Percentiles rank a stretch among this genome's conserved stretches.
phyloP scores from a whole-genome alignment of 1,140 invertebrate genomes.

The Eumeta japonica region DNA sequence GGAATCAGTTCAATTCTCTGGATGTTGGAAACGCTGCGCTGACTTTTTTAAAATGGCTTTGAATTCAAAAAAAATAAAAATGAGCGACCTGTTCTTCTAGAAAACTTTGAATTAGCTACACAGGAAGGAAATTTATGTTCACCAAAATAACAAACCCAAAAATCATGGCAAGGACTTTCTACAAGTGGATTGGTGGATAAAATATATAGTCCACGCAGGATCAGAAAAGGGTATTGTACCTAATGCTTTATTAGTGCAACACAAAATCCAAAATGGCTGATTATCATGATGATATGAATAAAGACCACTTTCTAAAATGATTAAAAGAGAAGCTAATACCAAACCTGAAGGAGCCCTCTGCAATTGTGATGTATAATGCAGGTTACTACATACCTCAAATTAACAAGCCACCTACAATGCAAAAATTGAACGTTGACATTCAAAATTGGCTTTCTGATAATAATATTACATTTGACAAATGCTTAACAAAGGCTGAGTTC shows the following conservation, averaged over 20 bases:
- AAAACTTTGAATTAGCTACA: slow-evolving; percentile 10
- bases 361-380: slow-evolving; percentile 12
- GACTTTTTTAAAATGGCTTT: slow-evolving; percentile 10
- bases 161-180: slow-evolving; percentile 15
- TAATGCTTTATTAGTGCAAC: slow-evolving; percentile 2
- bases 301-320: slow-evolving; percentile 9
- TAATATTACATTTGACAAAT: slow-evolving; percentile 5
- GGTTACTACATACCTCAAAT: slow-evolving; percentile 6
- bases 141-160: slow-evolving; percentile 13
- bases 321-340: slow-evolving; percentile 10
- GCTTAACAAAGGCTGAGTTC: too few relatives aligned
- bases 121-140: slow-evolving; percentile 17
- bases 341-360: slow-evolving; percentile 7
- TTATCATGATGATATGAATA: too few relatives aligned
- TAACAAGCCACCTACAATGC: slow-evolving; percentile 8
- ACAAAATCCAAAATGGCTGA: slow-evolving; percentile 2
- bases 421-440: background rate
- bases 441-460: too few relatives aligned
- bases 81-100: slow-evolving; percentile 7
- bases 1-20: slow-evolving; percentile 8
- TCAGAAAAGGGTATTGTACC: slow-evolving; percentile 3
- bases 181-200: slow-evolving; percentile 11
- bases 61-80: slow-evolving; percentile 14
- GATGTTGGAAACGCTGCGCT: slow-evolving; percentile 11
- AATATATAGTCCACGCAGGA: slow-evolving; percentile 8